Evolutionary conservation across 2,113 vertebrate genomes (phyloP).

Genomic region (Macrotis lagotis): DNA sequence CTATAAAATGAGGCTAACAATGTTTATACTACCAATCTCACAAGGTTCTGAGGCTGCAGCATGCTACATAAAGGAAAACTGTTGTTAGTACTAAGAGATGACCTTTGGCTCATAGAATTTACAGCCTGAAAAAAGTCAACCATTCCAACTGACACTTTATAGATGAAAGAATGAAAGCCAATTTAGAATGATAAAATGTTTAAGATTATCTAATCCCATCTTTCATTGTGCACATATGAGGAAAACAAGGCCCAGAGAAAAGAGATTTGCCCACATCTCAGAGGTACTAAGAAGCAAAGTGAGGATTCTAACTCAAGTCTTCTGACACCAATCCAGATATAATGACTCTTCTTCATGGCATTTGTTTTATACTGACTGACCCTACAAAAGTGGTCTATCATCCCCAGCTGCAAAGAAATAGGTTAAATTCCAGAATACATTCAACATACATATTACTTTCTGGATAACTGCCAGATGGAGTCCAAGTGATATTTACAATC

Average conservation of each 20-base stretch:
- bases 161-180: not conserved
- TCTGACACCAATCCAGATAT: not conserved
- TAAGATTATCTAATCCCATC: not conserved
- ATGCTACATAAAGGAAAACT: not conserved
- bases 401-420: not conserved
- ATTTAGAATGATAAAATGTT: not conserved
- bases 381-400: conserved; percentile 15
- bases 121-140: not conserved
- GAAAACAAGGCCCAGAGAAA: not conserved
- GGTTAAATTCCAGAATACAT: not conserved
- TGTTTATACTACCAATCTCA: not conserved
- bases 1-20: not conserved
- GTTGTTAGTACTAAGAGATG: not conserved
- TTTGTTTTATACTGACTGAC: not conserved
- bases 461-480: conserved; percentile 25
- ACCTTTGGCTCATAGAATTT: not conserved
- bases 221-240: not conserved
- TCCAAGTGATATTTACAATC: not conserved
- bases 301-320: not conserved
- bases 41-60: not conserved
- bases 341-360: not conserved
- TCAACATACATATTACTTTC: conserved; percentile 16
- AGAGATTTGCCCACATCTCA: not conserved
- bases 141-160: not conserved
- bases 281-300: not conserved